Evolutionary conservation across 2,888 invertebrate genomes (phyloP), one percentile per base, ranked within the genome.

Genomic region (Nymphalis urticae): DNA sequence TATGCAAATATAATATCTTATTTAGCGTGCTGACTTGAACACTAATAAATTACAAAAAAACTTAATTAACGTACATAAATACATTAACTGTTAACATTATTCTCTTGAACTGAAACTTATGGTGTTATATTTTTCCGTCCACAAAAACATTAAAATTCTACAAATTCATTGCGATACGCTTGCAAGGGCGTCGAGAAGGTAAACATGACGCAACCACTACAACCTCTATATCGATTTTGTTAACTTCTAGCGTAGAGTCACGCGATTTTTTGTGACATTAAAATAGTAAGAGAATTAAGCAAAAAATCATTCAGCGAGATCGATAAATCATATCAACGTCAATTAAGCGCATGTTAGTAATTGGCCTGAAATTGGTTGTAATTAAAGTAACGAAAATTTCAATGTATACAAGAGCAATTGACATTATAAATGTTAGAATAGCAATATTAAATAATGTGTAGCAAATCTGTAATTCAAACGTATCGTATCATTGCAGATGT

Each of bases 181-280:
- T 79, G 80, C 86, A 85, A 86, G 85, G 86, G 83, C 85, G 78
- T 77, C 75, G 76, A 74, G 77, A 78, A 79, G 81, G 83, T 83
- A 84, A 84, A 84, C 80, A 87, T 87, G 88, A 89, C 89, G 89
- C 79, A 88, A 88, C 80, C 74, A 73, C 70, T 73, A 83, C 85
- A 85, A 87, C 85, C 85, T 85, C 81, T 82, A 80, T 86, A 90
- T 90, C 84, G 91, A 90, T 90, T 89, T 87, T 83, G 80, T 79
- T 82, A 83, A 85, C 84, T 86, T 84, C 79, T 82, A 82, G 82
- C 70, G 71, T 68, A 66, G 56, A 67, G 86, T 88, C 90, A 90
- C 89, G 90, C 88, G 79, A 89, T 79, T 79, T 75, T 67, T 48
- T 62, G 64, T 36, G 58, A 48, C 48, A 62, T 48, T 66, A 54